A percentile compares a stretch with the other conserved stretches of the same genome.
phyloP scores from a whole-genome alignment of 2,113 vertebrate genomes.

The Ellobius talpinus region DNA sequence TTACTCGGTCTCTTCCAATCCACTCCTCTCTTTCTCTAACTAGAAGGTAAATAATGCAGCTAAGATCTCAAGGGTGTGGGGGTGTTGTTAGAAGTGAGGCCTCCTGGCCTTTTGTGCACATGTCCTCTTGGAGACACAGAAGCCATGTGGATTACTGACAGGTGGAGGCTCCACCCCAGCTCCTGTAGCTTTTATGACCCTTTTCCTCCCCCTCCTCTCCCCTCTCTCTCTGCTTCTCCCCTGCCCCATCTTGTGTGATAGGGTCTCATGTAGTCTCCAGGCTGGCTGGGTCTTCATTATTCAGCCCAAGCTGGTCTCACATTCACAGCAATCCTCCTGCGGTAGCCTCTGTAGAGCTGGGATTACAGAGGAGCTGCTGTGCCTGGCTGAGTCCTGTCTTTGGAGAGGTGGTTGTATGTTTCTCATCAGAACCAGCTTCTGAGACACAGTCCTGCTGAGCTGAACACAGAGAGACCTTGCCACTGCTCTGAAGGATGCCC shows the following conservation, averaged over 20 bases:
- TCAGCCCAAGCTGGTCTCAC: background rate
- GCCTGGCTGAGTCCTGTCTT: background rate
- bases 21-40: too few species aligned
- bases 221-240: background rate
- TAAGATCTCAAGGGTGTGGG: background rate
- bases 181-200: background rate
- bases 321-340: background rate
- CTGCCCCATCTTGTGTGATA: background rate
- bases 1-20: background rate
- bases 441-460: background rate
- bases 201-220: background rate
- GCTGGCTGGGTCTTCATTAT: background rate
- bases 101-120: background rate
- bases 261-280: background rate
- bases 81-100: background rate
- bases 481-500: background rate
- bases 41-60: background rate
- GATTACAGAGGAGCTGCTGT: background rate
- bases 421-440: background rate
- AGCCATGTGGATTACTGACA: accelerated
- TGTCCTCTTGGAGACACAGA: background rate
- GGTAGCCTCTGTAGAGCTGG: background rate
- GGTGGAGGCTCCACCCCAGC: background rate
- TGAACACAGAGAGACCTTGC: background rate
- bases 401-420: background rate